Evolutionary conservation across 2,113 vertebrate species (phyloP).

Genomic region (Gadus macrocephalus): DNA sequence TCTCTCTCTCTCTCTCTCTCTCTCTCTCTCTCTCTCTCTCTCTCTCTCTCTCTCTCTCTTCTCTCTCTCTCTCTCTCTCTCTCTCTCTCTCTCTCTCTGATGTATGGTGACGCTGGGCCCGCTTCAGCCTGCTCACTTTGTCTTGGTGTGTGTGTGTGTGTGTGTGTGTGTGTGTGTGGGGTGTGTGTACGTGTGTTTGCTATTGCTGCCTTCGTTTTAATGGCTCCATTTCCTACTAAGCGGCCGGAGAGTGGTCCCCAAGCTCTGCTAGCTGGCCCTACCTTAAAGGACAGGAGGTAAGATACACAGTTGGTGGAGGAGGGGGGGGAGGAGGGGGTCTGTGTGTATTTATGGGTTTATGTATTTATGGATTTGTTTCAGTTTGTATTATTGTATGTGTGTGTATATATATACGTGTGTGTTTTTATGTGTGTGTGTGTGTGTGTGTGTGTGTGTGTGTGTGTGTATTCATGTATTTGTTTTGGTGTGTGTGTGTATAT

Average conservation of each 20-base stretch:
- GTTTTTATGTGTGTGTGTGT: not conserved
- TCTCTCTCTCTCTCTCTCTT: no score
- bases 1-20: no score
- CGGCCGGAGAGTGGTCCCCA: constrained; percentile 63
- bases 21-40: no score
- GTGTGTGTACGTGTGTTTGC: constrained; percentile 28
- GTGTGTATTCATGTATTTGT: not conserved
- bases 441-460: constrained; percentile 1
- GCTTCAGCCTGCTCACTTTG: constrained; percentile 40
- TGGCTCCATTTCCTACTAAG: constrained; percentile 59
- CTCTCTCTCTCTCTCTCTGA: constrained; percentile 31
- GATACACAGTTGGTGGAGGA: constrained; percentile 40
- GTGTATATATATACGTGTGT: no score
- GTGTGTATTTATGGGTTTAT: no score
- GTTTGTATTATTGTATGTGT: no score
- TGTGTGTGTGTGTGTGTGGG: not conserved
- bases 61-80: no score
- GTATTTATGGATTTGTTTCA: no score
- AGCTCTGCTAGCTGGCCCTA: constrained; percentile 59
- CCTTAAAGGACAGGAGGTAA: constrained; percentile 68
- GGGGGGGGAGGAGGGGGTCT: no score
- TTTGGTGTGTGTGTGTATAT: not conserved
- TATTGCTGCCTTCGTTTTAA: constrained; percentile 54
- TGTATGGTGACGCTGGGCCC: constrained; percentile 56
- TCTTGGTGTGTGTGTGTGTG: no score